These are phyloP conservation scores for Homarus gammarus DNA, from an alignment of 2,888 invertebrate species.

Conservation along the genomic window DNA sequence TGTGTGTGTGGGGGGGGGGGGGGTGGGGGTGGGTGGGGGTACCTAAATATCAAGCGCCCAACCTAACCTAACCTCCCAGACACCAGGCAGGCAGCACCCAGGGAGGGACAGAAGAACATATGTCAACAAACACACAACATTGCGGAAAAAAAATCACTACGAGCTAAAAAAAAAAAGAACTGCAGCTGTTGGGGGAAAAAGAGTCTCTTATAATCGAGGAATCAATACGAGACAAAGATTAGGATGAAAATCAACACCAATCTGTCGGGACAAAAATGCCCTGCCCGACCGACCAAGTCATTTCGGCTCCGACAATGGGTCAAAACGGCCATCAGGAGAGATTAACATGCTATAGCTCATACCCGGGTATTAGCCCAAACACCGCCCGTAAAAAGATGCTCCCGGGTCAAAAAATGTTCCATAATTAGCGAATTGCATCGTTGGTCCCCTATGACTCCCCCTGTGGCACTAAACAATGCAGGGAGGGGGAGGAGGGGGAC, in stretches of 20 bases:
- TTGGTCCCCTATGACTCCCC: conserved; percentile 3
- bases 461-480: conserved; percentile 46
- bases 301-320: conserved; percentile 6
- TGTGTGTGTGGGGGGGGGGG: too few relatives aligned
- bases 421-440: conserved; percentile 59
- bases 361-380: conserved; percentile 26
- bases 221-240: conserved; percentile 42
- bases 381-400: neutral
- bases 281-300: conserved; percentile 4
- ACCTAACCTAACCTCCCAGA: too few relatives aligned
- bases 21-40: too few relatives aligned
- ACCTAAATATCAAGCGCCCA: too few relatives aligned
- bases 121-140: too few relatives aligned
- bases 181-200: neutral
- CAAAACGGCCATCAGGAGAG: neutral
- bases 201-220: conserved; percentile 22
- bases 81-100: too few relatives aligned
- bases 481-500: conserved; percentile 42
- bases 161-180: too few relatives aligned
- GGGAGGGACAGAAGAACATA: too few relatives aligned
- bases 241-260: conserved; percentile 9
- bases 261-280: neutral
- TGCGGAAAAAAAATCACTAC: too few relatives aligned
- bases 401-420: neutral
- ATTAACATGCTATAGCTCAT: conserved; percentile 21